These are phyloP conservation scores for Fringilla coelebs DNA, from an alignment of 2,797 vertebrate genomes.

Conservation along the genomic window DNA sequence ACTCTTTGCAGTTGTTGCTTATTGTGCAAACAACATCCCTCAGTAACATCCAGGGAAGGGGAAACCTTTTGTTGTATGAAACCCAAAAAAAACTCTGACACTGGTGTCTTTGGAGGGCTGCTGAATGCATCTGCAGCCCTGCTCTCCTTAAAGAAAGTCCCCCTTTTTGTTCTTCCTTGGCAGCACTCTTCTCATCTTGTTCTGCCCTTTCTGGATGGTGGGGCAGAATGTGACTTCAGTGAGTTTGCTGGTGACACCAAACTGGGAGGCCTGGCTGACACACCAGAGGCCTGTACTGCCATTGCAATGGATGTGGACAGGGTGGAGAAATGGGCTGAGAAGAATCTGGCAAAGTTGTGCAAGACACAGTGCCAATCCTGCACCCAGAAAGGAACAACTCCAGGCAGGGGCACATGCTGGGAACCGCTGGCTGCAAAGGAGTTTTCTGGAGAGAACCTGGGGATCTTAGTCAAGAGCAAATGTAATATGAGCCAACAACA, in stretches of 20 bases:
- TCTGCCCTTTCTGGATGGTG: not conserved
- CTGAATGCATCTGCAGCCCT: not conserved
- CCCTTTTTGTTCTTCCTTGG: not conserved
- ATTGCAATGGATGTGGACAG: not conserved
- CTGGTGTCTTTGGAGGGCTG: not conserved
- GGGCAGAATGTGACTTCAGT: not conserved
- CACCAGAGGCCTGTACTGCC: not conserved
- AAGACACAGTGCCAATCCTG: not conserved
- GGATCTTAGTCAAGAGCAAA: not conserved
- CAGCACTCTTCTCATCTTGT: not conserved
- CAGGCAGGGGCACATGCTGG: not conserved
- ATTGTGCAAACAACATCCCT: not conserved
- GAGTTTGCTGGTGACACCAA: not conserved
- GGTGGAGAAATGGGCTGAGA: not conserved
- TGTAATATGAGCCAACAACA: accelerated
- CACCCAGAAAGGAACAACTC: not conserved
- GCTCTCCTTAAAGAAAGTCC: no score
- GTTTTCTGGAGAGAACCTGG: not conserved
- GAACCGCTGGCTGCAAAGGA: not conserved
- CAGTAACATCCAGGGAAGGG: not conserved
- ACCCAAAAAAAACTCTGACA: not conserved
- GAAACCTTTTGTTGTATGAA: not conserved
- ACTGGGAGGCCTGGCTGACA: not conserved
- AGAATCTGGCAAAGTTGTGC: no score
- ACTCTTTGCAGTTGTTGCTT: not conserved